Percentiles rank a stretch among this genome's conserved stretches.
Conservation (phyloP, 2,113 vertebrate species). For the Promerops cafer region DNA sequence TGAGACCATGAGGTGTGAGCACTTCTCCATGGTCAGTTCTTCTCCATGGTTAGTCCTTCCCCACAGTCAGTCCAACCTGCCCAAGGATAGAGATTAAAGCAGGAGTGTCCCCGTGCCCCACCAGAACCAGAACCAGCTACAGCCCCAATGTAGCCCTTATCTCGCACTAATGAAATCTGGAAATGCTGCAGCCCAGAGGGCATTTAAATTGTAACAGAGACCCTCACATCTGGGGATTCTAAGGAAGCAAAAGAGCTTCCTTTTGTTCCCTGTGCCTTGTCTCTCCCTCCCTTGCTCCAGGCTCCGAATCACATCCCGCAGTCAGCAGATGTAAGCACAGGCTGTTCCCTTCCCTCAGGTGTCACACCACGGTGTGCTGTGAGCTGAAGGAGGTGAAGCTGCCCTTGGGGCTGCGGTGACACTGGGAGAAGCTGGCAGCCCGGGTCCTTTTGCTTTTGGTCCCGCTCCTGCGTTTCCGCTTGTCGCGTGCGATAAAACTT, state of each 20-base stretch:
- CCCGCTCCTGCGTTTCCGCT: neutral
- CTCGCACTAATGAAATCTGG: neutral
- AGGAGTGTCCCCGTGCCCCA: fast-evolving
- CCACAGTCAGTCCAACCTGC: neutral
- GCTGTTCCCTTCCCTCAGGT: neutral
- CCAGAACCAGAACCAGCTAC: neutral
- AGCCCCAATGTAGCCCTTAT: neutral
- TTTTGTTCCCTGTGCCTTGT: neutral
- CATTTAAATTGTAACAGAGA: neutral
- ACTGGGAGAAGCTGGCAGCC: conserved; percentile 82
- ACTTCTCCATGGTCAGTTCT: fast-evolving
- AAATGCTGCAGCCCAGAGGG: neutral
- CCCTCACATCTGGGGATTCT: neutral
- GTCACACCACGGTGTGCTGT: conserved; percentile 88
- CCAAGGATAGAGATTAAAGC: neutral
- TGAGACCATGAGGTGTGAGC: fast-evolving
- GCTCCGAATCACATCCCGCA: neutral
- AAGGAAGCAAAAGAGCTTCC: neutral
- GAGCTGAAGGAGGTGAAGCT: conserved; percentile 65
- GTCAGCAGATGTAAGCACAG: neutral
- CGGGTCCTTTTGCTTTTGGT: conserved; percentile 63
- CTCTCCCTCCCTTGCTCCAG: neutral
- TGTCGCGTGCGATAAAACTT: conserved; percentile 3
- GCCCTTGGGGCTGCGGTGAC: conserved; percentile 61
- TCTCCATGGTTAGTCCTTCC: neutral